These are phyloP conservation scores for Hycleus phaleratus DNA, from an alignment of 1,140 invertebrate species.

Conservation along the genomic window DNA sequence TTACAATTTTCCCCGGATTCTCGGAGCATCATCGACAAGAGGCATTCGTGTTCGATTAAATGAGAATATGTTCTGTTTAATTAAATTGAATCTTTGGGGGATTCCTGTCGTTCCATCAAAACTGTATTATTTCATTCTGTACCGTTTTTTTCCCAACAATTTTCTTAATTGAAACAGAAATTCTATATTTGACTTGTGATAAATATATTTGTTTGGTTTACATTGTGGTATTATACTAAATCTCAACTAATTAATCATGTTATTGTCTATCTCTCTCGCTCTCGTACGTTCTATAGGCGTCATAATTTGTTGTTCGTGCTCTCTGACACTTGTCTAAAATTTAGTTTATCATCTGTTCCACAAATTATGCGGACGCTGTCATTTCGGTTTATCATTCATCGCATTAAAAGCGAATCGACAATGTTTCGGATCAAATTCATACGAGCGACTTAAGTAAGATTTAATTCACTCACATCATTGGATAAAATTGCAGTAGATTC, in stretches of 20 bases:
- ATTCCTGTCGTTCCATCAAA: too few relatives aligned
- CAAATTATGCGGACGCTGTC: slow-evolving; percentile 1
- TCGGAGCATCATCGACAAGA: too few relatives aligned
- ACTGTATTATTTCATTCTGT: too few relatives aligned
- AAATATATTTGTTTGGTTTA: too few relatives aligned
- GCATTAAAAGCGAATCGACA: too few relatives aligned
- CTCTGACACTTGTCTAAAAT: slow-evolving; percentile 2
- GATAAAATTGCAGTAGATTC: neutral
- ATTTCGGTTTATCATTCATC: neutral
- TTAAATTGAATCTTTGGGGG: slow-evolving; percentile 3
- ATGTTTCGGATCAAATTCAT: neutral
- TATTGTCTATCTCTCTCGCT: neutral
- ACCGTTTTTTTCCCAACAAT: too few relatives aligned
- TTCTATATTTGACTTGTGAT: too few relatives aligned
- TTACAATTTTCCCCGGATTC: too few relatives aligned
- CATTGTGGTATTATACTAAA: too few relatives aligned
- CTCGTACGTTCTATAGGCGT: neutral
- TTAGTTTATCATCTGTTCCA: neutral
- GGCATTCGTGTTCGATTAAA: slow-evolving; percentile 1
- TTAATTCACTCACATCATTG: too few relatives aligned
- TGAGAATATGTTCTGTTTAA: slow-evolving; percentile 11
- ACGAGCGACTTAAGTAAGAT: neutral
- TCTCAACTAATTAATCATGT: slow-evolving; percentile 7
- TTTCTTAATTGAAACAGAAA: too few relatives aligned
- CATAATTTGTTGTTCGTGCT: slow-evolving; percentile 4